Evolutionary conservation across 2,113 vertebrate genomes (phyloP).

Genomic region (Pithys albifrons): DNA sequence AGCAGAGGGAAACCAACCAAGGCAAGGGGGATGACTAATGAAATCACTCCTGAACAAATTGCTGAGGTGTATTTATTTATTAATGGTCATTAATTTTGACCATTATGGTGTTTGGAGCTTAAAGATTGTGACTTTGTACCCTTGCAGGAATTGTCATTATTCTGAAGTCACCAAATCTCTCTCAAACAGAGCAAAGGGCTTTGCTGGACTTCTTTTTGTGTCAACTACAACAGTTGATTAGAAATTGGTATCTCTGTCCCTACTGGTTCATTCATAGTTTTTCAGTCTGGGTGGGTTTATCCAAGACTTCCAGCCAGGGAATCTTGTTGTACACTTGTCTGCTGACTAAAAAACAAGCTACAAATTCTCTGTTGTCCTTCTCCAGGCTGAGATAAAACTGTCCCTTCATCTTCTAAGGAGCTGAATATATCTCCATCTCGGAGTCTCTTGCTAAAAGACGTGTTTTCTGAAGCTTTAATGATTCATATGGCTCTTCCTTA

Average conservation of each 20-base stretch:
- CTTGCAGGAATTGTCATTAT: background rate
- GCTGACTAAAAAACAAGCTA: background rate
- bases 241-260: background rate
- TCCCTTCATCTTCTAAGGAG: constrained; percentile 15
- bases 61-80: background rate
- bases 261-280: background rate
- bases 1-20: background rate
- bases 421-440: constrained; percentile 9
- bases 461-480: constrained; percentile 61
- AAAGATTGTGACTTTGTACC: background rate
- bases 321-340: constrained; percentile 10
- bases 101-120: background rate
- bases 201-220: background rate
- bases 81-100: background rate
- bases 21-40: background rate
- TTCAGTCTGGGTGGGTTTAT: background rate
- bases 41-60: background rate
- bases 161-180: background rate
- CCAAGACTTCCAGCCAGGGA: background rate
- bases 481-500: constrained; percentile 64
- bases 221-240: background rate
- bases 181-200: background rate
- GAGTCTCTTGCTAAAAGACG: constrained; percentile 54
- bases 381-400: constrained; percentile 32
- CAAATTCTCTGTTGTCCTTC: constrained; percentile 16